Conservation (phyloP, 2,888 invertebrate genomes). For the Pterostichus madidus region DNA sequence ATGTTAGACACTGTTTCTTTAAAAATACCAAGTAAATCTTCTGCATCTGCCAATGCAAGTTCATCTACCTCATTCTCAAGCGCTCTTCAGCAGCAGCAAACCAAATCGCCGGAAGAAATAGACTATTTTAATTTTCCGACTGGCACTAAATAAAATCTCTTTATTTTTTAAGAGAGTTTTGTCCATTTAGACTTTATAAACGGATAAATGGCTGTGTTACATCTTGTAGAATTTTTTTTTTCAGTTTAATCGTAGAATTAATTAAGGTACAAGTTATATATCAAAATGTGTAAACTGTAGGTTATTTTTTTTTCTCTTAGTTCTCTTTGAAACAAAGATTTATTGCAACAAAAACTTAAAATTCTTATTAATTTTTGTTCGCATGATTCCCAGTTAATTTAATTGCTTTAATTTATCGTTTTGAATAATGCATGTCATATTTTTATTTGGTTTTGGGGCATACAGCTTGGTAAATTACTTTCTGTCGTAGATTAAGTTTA, state of each 20-base stretch:
- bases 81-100: slow-evolving; percentile 68
- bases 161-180: slow-evolving; percentile 27
- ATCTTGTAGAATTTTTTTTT: slow-evolving; percentile 14
- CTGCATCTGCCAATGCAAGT: slow-evolving; percentile 44
- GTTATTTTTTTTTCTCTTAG: not conserved
- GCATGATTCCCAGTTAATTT: not conserved
- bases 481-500: not conserved
- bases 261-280: slow-evolving; percentile 11
- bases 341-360: too few relatives aligned
- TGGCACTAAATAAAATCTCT: slow-evolving; percentile 29
- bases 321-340: not conserved
- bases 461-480: not conserved
- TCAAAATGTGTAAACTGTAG: slow-evolving; percentile 18
- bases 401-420: slow-evolving; percentile 19
- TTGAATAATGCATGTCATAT: slow-evolving; percentile 12
- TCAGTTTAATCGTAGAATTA: slow-evolving; percentile 9
- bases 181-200: slow-evolving; percentile 60
- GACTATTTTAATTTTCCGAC: slow-evolving; percentile 71
- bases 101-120: slow-evolving; percentile 69
- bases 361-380: too few relatives aligned
- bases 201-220: slow-evolving; percentile 58
- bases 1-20: slow-evolving; percentile 73
- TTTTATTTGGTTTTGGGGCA: slow-evolving; percentile 13
- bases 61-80: slow-evolving; percentile 54
- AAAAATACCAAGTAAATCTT: slow-evolving; percentile 69